These are phyloP conservation scores for Amniataba percoides DNA, from an alignment of 2,797 vertebrate genomes.

Conservation along the genomic window DNA sequence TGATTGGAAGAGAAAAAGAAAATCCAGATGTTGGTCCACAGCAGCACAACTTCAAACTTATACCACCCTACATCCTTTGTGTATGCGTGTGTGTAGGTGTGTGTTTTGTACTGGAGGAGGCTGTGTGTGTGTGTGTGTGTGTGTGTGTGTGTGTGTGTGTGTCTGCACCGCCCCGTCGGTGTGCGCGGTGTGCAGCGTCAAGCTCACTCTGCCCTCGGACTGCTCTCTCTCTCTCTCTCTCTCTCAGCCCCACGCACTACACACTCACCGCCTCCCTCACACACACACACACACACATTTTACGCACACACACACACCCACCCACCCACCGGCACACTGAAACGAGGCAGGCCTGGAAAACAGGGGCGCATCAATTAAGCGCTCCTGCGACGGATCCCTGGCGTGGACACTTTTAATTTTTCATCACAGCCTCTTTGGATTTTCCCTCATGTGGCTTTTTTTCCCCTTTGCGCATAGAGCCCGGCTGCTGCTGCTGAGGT, in stretches of 20 bases:
- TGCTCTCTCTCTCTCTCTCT: slow-evolving; percentile 28
- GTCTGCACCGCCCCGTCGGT: slow-evolving; percentile 69
- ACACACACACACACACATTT: background rate
- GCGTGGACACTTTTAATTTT: slow-evolving; percentile 65
- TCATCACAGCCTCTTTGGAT: slow-evolving; percentile 46
- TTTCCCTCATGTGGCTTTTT: slow-evolving; percentile 54
- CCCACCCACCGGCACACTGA: slow-evolving; percentile 2
- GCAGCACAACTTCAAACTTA: background rate
- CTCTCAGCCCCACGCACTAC: slow-evolving; percentile 27
- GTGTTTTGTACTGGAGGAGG: slow-evolving; percentile 14
- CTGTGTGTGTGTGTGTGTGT: slow-evolving; percentile 29
- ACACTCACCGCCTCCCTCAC: slow-evolving; percentile 30
- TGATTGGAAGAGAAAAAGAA: background rate
- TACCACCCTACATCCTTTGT: slow-evolving; percentile 1
- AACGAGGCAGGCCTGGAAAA: slow-evolving; percentile 45
- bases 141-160: background rate
- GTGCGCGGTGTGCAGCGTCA: slow-evolving; percentile 50
- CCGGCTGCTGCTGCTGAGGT: slow-evolving; percentile 43
- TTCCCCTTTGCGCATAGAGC: slow-evolving; percentile 61
- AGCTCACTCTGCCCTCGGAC: slow-evolving; percentile 52
- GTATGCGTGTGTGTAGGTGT: background rate
- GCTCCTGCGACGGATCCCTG: slow-evolving; percentile 53
- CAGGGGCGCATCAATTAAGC: slow-evolving; percentile 48
- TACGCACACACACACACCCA: background rate
- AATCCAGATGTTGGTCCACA: slow-evolving; percentile 31